These are phyloP conservation scores for Agrochola litura DNA, from an alignment of 2,888 invertebrate genomes.

Conservation along the genomic window DNA sequence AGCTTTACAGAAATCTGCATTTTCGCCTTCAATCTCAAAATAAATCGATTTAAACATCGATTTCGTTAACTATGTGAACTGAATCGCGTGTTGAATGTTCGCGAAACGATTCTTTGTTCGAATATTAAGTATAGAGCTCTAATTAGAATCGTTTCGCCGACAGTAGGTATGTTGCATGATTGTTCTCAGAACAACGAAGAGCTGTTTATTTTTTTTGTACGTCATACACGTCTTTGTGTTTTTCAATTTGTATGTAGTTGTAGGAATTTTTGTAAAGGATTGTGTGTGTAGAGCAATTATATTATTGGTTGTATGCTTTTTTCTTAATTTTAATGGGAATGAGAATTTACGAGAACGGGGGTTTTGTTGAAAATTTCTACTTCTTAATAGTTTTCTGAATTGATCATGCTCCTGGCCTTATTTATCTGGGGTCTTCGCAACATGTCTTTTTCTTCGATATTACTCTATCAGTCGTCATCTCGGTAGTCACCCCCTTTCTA, in stretches of 20 bases:
- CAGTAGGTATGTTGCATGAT: slow-evolving; percentile 68
- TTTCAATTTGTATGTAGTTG: slow-evolving; percentile 36
- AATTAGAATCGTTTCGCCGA: slow-evolving; percentile 74
- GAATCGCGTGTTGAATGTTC: slow-evolving; percentile 76
- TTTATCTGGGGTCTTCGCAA: neutral
- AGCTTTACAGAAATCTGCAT: neutral
- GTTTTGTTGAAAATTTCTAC: neutral
- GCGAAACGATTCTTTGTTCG: slow-evolving; percentile 71
- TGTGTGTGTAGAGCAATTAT: slow-evolving; percentile 18
- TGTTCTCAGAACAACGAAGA: slow-evolving; percentile 67
- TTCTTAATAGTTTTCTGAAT: neutral
- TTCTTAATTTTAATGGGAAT: neutral
- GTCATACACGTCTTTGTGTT: slow-evolving; percentile 52
- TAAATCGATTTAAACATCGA: slow-evolving; percentile 59
- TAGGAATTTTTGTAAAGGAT: slow-evolving; percentile 38
- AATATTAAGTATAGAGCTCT: slow-evolving; percentile 67
- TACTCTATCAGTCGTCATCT: too few species aligned
- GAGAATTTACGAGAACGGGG: neutral
- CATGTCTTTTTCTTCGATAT: too few species aligned
- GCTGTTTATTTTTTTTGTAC: slow-evolving; percentile 52
- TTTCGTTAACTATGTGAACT: slow-evolving; percentile 74
- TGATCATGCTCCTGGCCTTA: neutral
- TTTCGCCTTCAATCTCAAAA: slow-evolving; percentile 40
- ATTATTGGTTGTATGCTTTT: slow-evolving; percentile 22
- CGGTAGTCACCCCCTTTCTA: too few species aligned